phyloP scores from a whole-genome alignment of 2,113 vertebrate species.

The rabbit (Oryctolagus cuniculus) region mOryCun1.1 NC_091443.1:19942001-19942500 shows the following conservation, averaged over 20 bases:
- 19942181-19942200: neutral
- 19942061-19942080: conserved; percentile 26
- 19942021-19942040: conserved; percentile 45
- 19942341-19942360: neutral
- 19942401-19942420: neutral
- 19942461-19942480: neutral
- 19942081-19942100: neutral
- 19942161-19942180: neutral
- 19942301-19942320: neutral
- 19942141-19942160: conserved; percentile 19
- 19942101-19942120: neutral
- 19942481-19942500: neutral
- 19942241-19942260: neutral
- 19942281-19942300: neutral
- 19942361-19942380: neutral
- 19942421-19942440: neutral
- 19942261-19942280: conserved; percentile 26
- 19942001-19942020: conserved; percentile 35
- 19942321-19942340: neutral
- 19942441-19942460: neutral
- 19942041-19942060: conserved; percentile 39
- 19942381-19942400: neutral
- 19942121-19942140: conserved; percentile 23
- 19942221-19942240: neutral
- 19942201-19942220: neutral